Base-by-base conservation (phyloP, 2,113 vertebrate species). In the Syngnathus typhle region DNA sequence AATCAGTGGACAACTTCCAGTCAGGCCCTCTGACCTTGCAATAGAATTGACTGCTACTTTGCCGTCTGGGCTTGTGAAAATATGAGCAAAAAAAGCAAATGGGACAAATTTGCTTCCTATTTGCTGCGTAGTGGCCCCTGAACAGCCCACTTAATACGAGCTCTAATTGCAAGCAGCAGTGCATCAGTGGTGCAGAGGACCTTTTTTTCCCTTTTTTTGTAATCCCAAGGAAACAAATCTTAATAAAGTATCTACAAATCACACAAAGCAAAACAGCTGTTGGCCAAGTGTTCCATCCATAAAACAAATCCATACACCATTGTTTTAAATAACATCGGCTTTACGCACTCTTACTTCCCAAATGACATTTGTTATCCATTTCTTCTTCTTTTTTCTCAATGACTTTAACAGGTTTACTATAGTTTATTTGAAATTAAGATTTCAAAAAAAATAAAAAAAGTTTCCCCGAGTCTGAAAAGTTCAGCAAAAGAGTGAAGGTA, bases 121-220 rank as follows among this genome's bases (percentile, higher is more conserved):
- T 82, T 58, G 49, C 59, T 73, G 43, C 68, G 70, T 36, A 27
- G 54, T 68, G 71, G 64, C 67, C 78, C 61, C 21, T 44, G 19
- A 74, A 75, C 72, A 70, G 67, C 59, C 59, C 65, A 58, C 58
- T 64, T 72, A 60, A 68, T 71, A 44, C 71, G 70, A 69, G 60
- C 52, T 44, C 56, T 76, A 75, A 76, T 69, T 82, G 71, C 67
- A 73, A 76, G 58, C 62, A 44, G 65, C 60, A 39, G 56, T 21
- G 39, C 68, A 60, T 72, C 70, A 65, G 68, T 47, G 52, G 65
- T 69, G 38, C 36, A 60, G 32, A 60, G 36, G 11, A 5, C 54
- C 27, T 27, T 54, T 54, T 23, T 27, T 32, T 3, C 27, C 27
- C 27, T 55, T 27, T 55, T 55, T 32, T 15, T 21, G 19, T 52